These are phyloP conservation scores for Anas platyrhynchos DNA, from an alignment of 2,113 vertebrate genomes.

Conservation along the genomic window DNA sequence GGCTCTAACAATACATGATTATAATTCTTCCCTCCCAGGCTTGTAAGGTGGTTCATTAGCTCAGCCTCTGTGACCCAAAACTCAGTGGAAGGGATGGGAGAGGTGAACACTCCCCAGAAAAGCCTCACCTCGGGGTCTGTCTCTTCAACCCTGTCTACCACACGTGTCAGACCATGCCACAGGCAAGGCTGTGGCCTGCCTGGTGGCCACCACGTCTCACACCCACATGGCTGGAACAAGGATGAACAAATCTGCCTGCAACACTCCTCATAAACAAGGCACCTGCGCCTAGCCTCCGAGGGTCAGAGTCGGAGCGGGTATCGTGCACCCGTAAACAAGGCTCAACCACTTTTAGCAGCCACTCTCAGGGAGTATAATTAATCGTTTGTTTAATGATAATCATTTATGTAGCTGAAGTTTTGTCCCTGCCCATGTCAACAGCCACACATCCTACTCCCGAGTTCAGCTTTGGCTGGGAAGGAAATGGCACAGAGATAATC, in stretches of 20 bases:
- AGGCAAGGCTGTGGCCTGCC: background rate
- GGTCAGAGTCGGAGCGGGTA: background rate
- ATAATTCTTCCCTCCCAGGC: background rate
- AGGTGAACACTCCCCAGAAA: background rate
- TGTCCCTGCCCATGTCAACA: background rate
- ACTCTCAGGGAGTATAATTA: background rate
- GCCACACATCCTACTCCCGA: background rate
- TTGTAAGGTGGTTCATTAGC: background rate
- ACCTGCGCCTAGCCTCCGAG: background rate
- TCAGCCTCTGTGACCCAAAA: accelerated
- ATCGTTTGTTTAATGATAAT: constrained; percentile 1
- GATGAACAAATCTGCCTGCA: background rate
- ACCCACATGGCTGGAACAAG: accelerated
- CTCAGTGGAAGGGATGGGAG: background rate
- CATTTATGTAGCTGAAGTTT: background rate
- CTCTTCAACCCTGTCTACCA: background rate
- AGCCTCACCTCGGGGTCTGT: background rate
- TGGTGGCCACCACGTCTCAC: accelerated
- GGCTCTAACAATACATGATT: accelerated
- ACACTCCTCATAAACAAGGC: background rate
- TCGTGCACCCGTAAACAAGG: background rate
- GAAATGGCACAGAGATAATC: background rate
- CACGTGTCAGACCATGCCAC: background rate
- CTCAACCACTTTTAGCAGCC: background rate
- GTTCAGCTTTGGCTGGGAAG: background rate